Evolutionary conservation across 2,113 vertebrate genomes (phyloP), one percentile per base, ranked within the genome.

Genomic region (Sigmodon hispidus): DNA sequence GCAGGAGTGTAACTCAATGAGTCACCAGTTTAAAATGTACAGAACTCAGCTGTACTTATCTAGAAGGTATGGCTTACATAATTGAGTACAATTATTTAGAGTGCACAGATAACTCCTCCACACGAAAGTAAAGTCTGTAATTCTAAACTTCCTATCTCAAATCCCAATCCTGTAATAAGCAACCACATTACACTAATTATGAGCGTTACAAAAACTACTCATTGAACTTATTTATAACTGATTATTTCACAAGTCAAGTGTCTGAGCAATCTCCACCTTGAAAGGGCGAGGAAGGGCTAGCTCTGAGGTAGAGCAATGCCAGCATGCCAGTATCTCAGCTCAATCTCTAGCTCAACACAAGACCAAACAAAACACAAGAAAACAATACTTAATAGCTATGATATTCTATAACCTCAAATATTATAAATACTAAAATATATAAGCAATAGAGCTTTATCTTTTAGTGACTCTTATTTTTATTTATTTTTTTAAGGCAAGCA

Each of bases 1-100:
- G 40, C 83, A 81, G 34, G 50, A 22, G 95, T 72, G 84, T 48
- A 93, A 93, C n/a, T 86, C 92, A 94, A 85, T 97, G 2, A 98
- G 55, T 95, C 89, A 77, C 29, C 11, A 84, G 50, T 75, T 91
- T 90, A 96, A 97, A 96, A 93, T 73, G 73, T 0, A 40, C 7
- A 89, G n/a, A 95, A 81, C 85, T 31, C 50, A 95, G 73, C 19
- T 12, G 40, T 80, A 90, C 91, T 80, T 50, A 85, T 90, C 69
- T 91, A 85, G 87, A 97, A 90, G 57, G 79, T 43, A 95, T 65
- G 69, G 85, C 24, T 91, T 96, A 95, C 1, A 90, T 34, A 92
- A 90, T 77, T 48, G 59, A 67, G 80, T 70, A 73, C 63, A 85
- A 52, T 76, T 87, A 88, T 34, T 96, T 96, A 65, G 73, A 67